Conservation (phyloP, 2,888 invertebrate species). For the Dexiosoma caninum region DNA sequence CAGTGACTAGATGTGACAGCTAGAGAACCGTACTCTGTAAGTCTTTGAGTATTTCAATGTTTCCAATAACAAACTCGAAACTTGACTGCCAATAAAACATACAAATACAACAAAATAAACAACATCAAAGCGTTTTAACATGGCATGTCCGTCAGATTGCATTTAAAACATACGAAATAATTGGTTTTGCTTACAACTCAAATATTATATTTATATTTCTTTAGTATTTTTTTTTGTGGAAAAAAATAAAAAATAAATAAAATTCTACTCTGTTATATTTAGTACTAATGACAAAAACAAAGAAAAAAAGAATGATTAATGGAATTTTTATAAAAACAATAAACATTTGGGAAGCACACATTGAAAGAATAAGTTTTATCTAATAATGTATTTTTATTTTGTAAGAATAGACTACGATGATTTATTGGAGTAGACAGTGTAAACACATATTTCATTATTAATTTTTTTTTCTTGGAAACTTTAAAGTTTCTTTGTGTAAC, state of each 20-base stretch:
- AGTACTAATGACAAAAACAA: background rate
- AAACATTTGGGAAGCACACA: background rate
- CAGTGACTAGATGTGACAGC: conserved; percentile 46
- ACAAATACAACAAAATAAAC: conserved; percentile 8
- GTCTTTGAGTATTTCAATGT: conserved; percentile 9
- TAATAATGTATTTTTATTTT: background rate
- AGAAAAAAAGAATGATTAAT: background rate
- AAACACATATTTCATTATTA: background rate
- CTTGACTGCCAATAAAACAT: background rate
- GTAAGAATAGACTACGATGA: background rate
- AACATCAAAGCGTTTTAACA: conserved; percentile 50
- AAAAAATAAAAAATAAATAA: no score
- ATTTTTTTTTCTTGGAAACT: background rate
- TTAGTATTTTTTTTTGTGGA: background rate
- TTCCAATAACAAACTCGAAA: conserved; percentile 28
- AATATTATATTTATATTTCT: background rate
- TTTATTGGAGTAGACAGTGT: background rate
- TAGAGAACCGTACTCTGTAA: conserved; percentile 9
- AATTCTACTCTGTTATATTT: background rate
- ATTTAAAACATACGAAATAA: conserved; percentile 42
- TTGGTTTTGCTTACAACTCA: conserved; percentile 24
- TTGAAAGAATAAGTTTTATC: background rate
- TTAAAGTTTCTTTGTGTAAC: background rate
- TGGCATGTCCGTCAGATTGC: conserved; percentile 41
- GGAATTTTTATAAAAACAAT: background rate